Evolutionary conservation across 2,113 vertebrate genomes (phyloP), one percentile per base, ranked within the genome.

Genomic region (Aspiorhynchus laticeps): DNA sequence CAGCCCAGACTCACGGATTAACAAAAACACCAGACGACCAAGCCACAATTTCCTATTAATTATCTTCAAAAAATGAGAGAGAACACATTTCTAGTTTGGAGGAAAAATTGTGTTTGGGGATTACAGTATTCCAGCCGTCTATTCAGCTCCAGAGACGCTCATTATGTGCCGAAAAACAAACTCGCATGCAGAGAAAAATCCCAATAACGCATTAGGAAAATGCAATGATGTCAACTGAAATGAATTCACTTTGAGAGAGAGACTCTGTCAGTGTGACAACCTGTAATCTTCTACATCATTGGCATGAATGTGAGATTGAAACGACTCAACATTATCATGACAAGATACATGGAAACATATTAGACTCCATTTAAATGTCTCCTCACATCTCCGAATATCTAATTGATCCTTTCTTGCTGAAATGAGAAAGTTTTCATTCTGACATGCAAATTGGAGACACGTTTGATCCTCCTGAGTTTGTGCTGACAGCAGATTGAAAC

Each of bases 31-130:
- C 84, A 79, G 85, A 86, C 53, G n/a, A 86, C 46, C 63, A 59
- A 82, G 87, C 88, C 78, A 89, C 88, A 83, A 78, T 89, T 87
- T 87, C 86, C 67, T 89, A 73, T 86, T 87, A 87, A 87, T 87
- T 89, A 89, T 87, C 88, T 87, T 78, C 82, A 81, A 84, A 87
- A 80, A 81, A 80, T 17, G 56, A 80, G 59, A 80, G 78, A n/a
- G 78, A 63, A 89, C 85, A 89, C 82, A 89, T 89, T 89, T 76
- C 56, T 36, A 41, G n/a, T 85, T 86, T 80, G 46, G 82, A 51
- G 31, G 83, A 67, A 76, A 59, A 80, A 59, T 26, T 61, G 19
- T 26, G 24, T 86, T 86, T 31, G 63, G 85, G 85, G 76, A 87
- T 89, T 87, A 87, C 43, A 81, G 75, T n/a, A 76, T 38, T 87